Conservation (phyloP, 2,113 vertebrate genomes). For the Neogale vison region DNA sequence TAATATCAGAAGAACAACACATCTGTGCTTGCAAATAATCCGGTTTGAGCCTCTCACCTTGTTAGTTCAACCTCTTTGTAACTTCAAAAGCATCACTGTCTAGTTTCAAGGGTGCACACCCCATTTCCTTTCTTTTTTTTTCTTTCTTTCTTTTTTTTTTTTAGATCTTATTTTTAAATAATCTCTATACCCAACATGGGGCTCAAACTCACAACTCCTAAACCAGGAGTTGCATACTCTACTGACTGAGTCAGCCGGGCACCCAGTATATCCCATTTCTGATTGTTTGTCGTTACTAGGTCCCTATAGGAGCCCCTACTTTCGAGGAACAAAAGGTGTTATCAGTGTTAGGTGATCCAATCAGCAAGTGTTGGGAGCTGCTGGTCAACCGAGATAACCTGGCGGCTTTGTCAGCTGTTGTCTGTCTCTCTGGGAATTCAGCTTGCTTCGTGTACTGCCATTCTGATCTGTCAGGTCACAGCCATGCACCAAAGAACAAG, state of each 20-base stretch:
- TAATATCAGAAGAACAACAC: not conserved
- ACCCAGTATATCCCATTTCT: not conserved
- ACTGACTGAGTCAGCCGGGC: not conserved
- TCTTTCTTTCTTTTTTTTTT: not conserved
- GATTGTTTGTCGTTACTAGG: not conserved
- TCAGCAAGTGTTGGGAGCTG: conserved; percentile 34
- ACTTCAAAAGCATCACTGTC: not conserved
- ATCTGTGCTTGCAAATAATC: not conserved
- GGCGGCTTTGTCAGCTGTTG: not conserved
- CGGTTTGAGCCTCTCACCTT: not conserved
- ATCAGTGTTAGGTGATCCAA: not conserved
- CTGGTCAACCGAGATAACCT: not conserved
- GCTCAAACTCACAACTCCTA: not conserved
- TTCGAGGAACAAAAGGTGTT: not conserved
- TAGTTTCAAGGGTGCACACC: not conserved
- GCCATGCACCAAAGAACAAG: not conserved
- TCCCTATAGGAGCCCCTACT: not conserved
- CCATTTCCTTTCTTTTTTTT: not conserved
- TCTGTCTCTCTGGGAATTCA: not conserved
- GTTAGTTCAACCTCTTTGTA: not conserved
- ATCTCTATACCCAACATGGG: not conserved
- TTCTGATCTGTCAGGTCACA: not conserved
- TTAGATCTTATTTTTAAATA: not conserved
- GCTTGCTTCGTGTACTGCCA: not conserved
- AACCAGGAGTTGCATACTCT: not conserved